Percentiles rank a stretch among this genome's conserved stretches.
Evolutionary conservation across 2,113 vertebrate genomes (phyloP).

Genomic region (Actinemys pallida): DNA sequence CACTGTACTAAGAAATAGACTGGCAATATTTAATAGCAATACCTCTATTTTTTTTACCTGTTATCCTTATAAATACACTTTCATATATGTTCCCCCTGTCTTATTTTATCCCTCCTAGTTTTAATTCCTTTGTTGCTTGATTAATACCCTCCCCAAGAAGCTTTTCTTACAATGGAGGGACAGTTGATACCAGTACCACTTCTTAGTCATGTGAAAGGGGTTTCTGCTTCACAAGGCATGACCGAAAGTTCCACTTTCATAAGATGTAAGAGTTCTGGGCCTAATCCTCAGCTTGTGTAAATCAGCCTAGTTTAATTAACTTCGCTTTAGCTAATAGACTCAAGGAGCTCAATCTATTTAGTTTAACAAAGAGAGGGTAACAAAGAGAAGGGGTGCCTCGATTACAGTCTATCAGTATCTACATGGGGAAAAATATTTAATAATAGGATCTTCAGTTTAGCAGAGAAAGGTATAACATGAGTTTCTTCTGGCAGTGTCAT

Average conservation of each 20-base stretch:
- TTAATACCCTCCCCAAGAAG: neutral
- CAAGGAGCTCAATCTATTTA: no score
- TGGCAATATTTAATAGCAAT: neutral
- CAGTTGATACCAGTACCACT: neutral
- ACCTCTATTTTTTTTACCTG: no score
- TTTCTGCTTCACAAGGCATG: neutral
- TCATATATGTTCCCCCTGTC: neutral
- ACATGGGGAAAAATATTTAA: no score
- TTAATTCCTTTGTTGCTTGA: neutral
- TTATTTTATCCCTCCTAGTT: neutral
- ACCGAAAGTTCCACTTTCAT: neutral
- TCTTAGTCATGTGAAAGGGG: neutral
- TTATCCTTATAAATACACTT: neutral
- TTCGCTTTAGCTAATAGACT: neutral
- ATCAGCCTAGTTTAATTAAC: neutral
- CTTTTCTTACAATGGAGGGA: neutral
- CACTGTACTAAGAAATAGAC: neutral
- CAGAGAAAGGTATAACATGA: no score
- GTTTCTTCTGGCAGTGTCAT: no score
- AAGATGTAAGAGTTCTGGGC: neutral
- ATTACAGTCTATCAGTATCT: no score
- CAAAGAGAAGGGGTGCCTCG: no score
- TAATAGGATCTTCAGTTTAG: no score
- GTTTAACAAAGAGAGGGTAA: no score
- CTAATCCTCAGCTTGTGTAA: neutral